These are phyloP conservation scores for Brachionus calyciflorus DNA, from an alignment of 1,140 invertebrate genomes.

Conservation along the genomic window DNA sequence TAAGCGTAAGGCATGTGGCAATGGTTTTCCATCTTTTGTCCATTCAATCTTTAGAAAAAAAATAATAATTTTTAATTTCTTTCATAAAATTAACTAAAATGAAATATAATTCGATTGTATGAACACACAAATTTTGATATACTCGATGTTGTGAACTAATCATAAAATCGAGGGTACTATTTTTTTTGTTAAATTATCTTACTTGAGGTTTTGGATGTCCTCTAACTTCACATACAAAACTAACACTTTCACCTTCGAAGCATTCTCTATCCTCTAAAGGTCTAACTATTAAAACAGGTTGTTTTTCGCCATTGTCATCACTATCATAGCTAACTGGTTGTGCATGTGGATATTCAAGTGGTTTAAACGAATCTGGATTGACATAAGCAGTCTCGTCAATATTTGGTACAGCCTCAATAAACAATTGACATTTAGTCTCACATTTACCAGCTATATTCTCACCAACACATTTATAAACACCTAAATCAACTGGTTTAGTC, in stretches of 20 bases:
- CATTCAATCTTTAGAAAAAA: slow-evolving; percentile 11
- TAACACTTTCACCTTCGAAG: slow-evolving; percentile 52
- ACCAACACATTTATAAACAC: slow-evolving; percentile 89
- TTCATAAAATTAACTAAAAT: too few relatives aligned
- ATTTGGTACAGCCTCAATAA: slow-evolving; percentile 63
- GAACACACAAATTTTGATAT: too few relatives aligned
- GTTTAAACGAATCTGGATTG: slow-evolving; percentile 26
- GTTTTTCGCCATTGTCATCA: slow-evolving; percentile 29
- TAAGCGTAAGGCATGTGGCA: not conserved
- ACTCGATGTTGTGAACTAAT: too few relatives aligned
- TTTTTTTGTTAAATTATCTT: slow-evolving; percentile 38
- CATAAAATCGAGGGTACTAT: too few relatives aligned
- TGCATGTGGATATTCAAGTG: not conserved
- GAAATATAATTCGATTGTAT: too few relatives aligned
- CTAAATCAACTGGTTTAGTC: slow-evolving; percentile 79
- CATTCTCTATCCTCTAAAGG: slow-evolving; percentile 44
- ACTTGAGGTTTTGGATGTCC: slow-evolving; percentile 58
- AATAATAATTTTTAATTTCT: too few relatives aligned
- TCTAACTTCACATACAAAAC: slow-evolving; percentile 54
- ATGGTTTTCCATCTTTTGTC: slow-evolving; percentile 19
- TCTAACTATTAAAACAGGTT: slow-evolving; percentile 37
- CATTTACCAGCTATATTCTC: slow-evolving; percentile 81
- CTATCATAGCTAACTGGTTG: not conserved
- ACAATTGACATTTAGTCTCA: slow-evolving; percentile 56
- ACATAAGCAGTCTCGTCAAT: slow-evolving; percentile 35